Percentiles rank a stretch among this genome's conserved stretches.
These are phyloP conservation scores for Alauda arvensis DNA, from an alignment of 2,797 vertebrate genomes.

Conservation along the genomic window DNA sequence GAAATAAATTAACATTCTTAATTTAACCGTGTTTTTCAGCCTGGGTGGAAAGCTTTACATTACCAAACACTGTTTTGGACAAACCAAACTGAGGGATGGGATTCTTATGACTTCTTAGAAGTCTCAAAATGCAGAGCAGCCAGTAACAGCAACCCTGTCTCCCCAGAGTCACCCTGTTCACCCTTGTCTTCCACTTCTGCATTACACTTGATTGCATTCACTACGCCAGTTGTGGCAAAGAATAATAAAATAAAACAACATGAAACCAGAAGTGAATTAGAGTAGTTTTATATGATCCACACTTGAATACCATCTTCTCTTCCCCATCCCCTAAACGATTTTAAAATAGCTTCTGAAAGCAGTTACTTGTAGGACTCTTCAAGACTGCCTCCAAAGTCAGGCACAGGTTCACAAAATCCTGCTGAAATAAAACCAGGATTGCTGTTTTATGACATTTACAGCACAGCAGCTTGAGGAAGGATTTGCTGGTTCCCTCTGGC, in stretches of 20 bases:
- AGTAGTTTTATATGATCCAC: not conserved
- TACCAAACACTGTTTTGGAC: not conserved
- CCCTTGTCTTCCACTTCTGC: not conserved
- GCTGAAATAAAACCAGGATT: constrained; percentile 35
- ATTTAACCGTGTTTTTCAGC: not conserved
- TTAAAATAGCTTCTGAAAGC: not conserved
- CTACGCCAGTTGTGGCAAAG: not conserved
- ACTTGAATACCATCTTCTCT: not conserved
- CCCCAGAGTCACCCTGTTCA: not conserved
- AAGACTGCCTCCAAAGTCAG: constrained; percentile 9
- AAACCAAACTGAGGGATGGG: not conserved
- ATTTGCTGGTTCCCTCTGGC: constrained; percentile 26
- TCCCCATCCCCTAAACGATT: not conserved
- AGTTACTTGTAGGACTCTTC: not conserved
- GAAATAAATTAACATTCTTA: not conserved
- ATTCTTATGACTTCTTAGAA: not conserved
- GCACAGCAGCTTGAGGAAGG: constrained; percentile 23
- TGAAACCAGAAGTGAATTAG: not conserved
- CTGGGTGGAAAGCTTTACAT: fast-evolving
- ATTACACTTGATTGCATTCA: not conserved
- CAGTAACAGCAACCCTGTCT: not conserved
- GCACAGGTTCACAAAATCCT: constrained; percentile 25
- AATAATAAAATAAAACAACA: not conserved
- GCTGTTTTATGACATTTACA: constrained; percentile 51
- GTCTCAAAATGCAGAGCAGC: not conserved